phyloP scores from a whole-genome alignment of 2,797 vertebrate species.

The Hoplostethus mediterraneus region DNA sequence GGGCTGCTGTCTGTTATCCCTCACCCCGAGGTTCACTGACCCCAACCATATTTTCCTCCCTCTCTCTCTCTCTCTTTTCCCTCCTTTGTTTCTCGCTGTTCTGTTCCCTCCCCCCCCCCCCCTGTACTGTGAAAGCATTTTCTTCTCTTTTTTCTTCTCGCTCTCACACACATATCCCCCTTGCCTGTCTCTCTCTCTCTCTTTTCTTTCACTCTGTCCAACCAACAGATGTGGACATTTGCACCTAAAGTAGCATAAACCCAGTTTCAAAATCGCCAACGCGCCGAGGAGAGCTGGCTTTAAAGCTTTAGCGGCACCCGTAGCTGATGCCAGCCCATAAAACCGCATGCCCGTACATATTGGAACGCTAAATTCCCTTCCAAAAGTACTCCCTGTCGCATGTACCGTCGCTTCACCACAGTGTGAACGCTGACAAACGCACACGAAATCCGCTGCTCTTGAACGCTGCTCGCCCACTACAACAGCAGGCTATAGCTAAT shows the following conservation, averaged over 20 bases:
- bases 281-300: slow-evolving; percentile 18
- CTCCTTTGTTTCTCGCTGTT: slow-evolving; percentile 43
- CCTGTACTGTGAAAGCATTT: background rate
- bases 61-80: background rate
- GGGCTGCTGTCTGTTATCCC: slow-evolving; percentile 56
- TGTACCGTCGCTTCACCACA: slow-evolving; percentile 45
- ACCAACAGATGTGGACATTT: background rate
- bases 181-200: background rate
- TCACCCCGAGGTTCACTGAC: slow-evolving; percentile 57
- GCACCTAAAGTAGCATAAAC: background rate
- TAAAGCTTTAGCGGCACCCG: slow-evolving; percentile 19
- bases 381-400: slow-evolving; percentile 44
- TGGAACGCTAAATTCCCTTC: slow-evolving; percentile 32
- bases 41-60: slow-evolving; percentile 54
- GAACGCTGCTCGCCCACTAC: slow-evolving; percentile 54
- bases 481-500: slow-evolving; percentile 74
- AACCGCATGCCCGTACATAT: slow-evolving; percentile 36
- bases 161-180: slow-evolving; percentile 1
- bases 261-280: slow-evolving; percentile 21
- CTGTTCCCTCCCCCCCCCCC: background rate
- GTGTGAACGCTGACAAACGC: slow-evolving; percentile 49
- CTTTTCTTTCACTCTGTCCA: background rate
- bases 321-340: slow-evolving; percentile 12
- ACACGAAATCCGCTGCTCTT: slow-evolving; percentile 54
- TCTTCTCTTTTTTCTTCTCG: background rate